phyloP scores from a whole-genome alignment of 2,888 invertebrate species.

The Hypena proboscidalis region DNA sequence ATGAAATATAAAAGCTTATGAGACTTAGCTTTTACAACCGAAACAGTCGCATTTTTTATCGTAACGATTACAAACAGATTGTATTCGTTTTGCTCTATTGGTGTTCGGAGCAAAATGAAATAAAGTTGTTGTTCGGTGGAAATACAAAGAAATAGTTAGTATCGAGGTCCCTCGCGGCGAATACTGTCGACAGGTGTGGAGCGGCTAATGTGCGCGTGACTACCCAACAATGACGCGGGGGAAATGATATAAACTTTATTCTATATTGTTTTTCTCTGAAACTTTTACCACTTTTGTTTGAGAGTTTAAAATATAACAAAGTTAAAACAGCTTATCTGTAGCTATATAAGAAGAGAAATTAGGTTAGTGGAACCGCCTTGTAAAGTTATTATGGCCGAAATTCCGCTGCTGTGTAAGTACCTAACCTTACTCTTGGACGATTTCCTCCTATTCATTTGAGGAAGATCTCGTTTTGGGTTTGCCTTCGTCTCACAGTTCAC shows the following conservation, averaged over 20 bases:
- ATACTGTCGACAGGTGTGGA: slow-evolving; percentile 68
- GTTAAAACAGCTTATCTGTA: not conserved
- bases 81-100: slow-evolving; percentile 50
- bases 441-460: too few species aligned
- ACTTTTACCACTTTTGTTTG: slow-evolving; percentile 18
- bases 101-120: slow-evolving; percentile 60
- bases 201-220: slow-evolving; percentile 65
- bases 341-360: not conserved
- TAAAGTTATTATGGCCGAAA: not conserved
- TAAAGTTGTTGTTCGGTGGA: slow-evolving; percentile 55
- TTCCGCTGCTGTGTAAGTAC: too few species aligned
- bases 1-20: slow-evolving; percentile 1
- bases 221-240: slow-evolving; percentile 63
- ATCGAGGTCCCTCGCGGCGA: slow-evolving; percentile 62
- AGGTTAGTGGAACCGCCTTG: not conserved
- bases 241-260: slow-evolving; percentile 62
- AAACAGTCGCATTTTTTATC: slow-evolving; percentile 5
- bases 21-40: slow-evolving; percentile 8
- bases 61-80: slow-evolving; percentile 16
- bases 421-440: too few species aligned
- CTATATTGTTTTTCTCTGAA: slow-evolving; percentile 39
- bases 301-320: slow-evolving; percentile 7
- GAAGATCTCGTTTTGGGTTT: too few species aligned
- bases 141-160: slow-evolving; percentile 71
- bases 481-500: too few species aligned